Base-by-base conservation (phyloP, 2,797 vertebrate species). In the Valencia hispanica region DNA sequence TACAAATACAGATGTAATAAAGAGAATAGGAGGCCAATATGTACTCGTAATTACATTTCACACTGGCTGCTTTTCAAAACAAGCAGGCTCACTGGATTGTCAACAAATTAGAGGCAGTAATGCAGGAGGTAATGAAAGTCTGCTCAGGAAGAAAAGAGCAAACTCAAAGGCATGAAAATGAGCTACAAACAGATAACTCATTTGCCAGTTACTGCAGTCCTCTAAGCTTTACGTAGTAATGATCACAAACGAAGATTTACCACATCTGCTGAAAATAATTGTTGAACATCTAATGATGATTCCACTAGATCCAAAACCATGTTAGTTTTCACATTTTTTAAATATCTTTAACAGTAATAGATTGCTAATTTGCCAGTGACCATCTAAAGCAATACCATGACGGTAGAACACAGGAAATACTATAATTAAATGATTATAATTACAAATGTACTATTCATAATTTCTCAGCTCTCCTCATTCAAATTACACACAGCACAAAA, bases 61-160 rank as follows among this genome's bases (percentile, higher is more conserved):
- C 39, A 68, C 65, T 68, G 17, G 22, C 39, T 43, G 39, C 22
- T 68, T 68, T 43, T 68, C 25, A 68, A 68, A 68, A 43, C 65
- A 68, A 68, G 65, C 63, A 43, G 65, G 65, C 39, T 41, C 39
- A 43, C 65, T 68, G 39, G 25, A 68, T 43, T 68, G 39, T 43
- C 43, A 15, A 68, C 43, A 68, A 39, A 68, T 43, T 43, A 43
- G 25, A 66, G 36, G 14, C 65, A 27, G 25, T 66, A 66, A 41
- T 66, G 63, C 63, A 43, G 65, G 63, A 66, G 65, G 65, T 27
- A 68, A 27, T 68, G 25, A 43, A 43, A 68, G 4, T 68, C 39
- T 68, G 25, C 25, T 43, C 39, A 15, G 39, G 25, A 39, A 68
- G 39, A 11, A 68, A 68, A 68, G 65, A 68, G 39, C 65, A 68